Evolutionary conservation across 2,888 invertebrate genomes (phyloP).

Genomic region (Tipula vernalis): DNA sequence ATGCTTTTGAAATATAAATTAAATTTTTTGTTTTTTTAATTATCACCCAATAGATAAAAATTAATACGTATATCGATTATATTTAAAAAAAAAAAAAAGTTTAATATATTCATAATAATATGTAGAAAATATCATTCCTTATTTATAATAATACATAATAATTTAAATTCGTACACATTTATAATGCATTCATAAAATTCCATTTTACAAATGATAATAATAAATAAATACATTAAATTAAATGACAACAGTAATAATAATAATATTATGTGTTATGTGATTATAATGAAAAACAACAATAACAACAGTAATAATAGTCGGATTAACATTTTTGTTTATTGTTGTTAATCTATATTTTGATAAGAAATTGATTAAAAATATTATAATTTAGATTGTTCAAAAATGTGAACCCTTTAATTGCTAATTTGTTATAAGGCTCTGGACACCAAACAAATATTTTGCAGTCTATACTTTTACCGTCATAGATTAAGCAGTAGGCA

Average conservation of each 20-base stretch:
- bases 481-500: too few relatives aligned
- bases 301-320: not conserved
- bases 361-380: not conserved
- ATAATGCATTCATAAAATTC: not conserved
- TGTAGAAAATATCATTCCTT: not conserved
- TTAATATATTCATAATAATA: not conserved
- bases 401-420: not conserved
- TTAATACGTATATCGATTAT: not conserved
- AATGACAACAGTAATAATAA: not conserved
- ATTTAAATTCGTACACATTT: not conserved
- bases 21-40: not conserved
- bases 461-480: too few relatives aligned
- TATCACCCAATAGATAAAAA: not conserved
- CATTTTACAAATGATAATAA: not conserved
- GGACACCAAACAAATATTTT: too few relatives aligned
- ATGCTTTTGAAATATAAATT: too few relatives aligned
- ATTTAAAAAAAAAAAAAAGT: not conserved
- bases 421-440: too few relatives aligned
- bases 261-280: not conserved
- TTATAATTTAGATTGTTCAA: not conserved
- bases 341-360: not conserved
- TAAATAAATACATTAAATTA: not conserved
- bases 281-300: not conserved
- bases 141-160: not conserved
- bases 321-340: not conserved